Base-by-base conservation (phyloP, 2,797 vertebrate species). In the Eulemur coronatus region DNA sequence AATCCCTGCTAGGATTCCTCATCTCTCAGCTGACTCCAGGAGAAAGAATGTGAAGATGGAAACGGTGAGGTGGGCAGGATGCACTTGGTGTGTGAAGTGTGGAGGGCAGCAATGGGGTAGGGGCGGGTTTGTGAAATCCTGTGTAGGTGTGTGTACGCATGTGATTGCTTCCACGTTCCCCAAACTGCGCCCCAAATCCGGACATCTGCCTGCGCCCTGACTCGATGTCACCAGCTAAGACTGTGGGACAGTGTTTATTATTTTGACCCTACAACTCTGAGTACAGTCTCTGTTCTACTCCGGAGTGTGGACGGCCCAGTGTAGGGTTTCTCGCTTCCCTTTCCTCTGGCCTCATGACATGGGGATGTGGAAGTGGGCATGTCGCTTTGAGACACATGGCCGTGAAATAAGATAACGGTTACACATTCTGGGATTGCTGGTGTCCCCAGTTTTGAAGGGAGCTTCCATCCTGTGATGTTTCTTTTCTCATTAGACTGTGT, bases 231-330 rank as follows among this genome's bases (percentile, higher is more conserved):
- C 67, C 65, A 12, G 67, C 81, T 61, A 20, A 75, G 80, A 72
- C 85, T 79, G 57, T 82, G 94, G 96, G 94, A 96, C 94, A 50
- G 76, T 72, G 89, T 89, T 65, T 82, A 95, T 85, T 81, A 35
- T 97, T 96, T 76, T 90, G 75, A 80, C 90, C 89, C 72, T 91
- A 95, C 75, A 92, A 96, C 96, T 96, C 96, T 38, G 91, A 92
- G 85, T 61, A 18, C 55, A n/a, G 82, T n/a, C 76, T 89, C 79
- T 59, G 78, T 79, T 89, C 87, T 24, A 57, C 73, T 91, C 30
- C 57, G 28, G 67, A 18, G 15, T 26, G 67, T 69, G 86, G 50
- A 33, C 26, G 81, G 50, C 86, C 46, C 55, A 24, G 35, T 30
- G 33, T 35, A n/a, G 67, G 80, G 69, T 38, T 82, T 82, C 82